Conservation (phyloP, 2,113 vertebrate species). For the Cavia aperea region DNA sequence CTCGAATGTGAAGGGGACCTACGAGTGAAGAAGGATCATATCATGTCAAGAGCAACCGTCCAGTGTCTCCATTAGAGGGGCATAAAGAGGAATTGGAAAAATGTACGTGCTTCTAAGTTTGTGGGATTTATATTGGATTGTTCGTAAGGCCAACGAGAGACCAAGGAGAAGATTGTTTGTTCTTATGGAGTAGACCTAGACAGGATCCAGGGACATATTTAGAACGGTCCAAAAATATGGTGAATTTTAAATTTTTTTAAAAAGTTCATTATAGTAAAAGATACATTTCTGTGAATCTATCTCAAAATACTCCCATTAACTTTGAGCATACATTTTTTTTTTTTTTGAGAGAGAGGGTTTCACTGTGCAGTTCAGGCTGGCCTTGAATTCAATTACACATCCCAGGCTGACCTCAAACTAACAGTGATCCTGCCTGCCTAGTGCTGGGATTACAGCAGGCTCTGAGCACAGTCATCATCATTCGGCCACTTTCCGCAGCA, state of each 20-base stretch:
- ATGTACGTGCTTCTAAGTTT: background rate
- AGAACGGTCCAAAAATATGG: background rate
- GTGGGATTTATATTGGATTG: background rate
- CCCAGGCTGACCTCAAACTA: no score
- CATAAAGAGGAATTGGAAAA: background rate
- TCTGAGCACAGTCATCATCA: background rate
- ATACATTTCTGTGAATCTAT: background rate
- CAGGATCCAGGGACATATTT: background rate
- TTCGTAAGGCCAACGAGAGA: background rate
- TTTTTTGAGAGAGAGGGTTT: no score
- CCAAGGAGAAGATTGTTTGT: background rate
- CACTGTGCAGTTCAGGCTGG: no score
- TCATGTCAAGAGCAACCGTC: background rate
- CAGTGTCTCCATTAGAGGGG: background rate
- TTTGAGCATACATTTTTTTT: background rate
- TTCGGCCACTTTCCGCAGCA: background rate
- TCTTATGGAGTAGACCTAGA: background rate
- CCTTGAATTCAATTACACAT: no score
- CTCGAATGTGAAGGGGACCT: background rate
- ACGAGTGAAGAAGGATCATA: background rate
- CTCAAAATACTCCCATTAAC: background rate
- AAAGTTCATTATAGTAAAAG: background rate
- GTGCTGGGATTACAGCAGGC: no score
- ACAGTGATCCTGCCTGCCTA: no score
- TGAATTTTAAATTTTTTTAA: background rate